Evolutionary conservation across 2,797 vertebrate species (phyloP), one percentile per base, ranked within the genome.

Genomic region (Pitangus sulphuratus): DNA sequence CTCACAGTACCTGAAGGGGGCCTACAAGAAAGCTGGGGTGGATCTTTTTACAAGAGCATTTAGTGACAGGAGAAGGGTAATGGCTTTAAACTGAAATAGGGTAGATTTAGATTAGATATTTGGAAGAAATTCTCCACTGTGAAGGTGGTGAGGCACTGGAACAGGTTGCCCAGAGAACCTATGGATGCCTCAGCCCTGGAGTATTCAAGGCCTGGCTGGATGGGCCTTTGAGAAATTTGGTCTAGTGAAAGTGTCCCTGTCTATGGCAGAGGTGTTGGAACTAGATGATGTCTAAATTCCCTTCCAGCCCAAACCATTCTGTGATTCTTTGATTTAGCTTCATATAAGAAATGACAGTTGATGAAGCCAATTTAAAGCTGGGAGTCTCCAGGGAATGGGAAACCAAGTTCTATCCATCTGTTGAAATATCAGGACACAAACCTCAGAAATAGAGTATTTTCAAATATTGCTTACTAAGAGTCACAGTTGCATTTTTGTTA

Each of bases 261-360:
- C 8, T 7, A 7, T 42, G 26, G 18, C 31, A 48, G 31, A 2
- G 5, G 4, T 1, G 3, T 50, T 33, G n/a, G n/a, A 50, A 18
- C 4, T 17, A 28, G 22, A 10, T 54, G 25, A 42, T 56, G 10
- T 42, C 24, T n/a, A 69, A 22, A 31, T 3, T 24, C 15, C 7
- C 12, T 48, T 54, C 39, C 31, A 68, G 22, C 9, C 6, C 19
- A 62, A 44, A 83, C 2, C 13, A 50, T 69, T 69, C 22, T 48
- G 6, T n/a, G 15, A n/a, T 16, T 68, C 48, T 18, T 3, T 44
- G 22, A 37, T 50, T 82, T 61, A 66, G 28, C 4, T 60, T 83
- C 12, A 22, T 48, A 15, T 64, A 56, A 47, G 3, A 8, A 70
- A 33, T 9, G 39, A 6, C 15, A 56, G 31, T 15, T 80, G 35